Conservation (phyloP, 2,797 vertebrate species). For the Enteromius unitaeniatus region DNA sequence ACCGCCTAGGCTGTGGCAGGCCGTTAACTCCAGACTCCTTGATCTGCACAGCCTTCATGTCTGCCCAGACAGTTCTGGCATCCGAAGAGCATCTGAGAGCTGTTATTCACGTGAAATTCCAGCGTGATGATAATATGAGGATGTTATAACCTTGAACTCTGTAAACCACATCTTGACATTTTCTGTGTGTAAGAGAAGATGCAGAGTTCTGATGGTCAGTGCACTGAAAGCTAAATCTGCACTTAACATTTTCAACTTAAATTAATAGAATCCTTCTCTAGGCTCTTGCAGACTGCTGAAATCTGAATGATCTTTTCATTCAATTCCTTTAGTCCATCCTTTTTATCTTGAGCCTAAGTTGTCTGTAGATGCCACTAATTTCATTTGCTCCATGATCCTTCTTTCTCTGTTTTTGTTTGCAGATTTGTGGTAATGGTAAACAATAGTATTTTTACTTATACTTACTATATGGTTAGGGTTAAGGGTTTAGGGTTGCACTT, state of each 20-base stretch:
- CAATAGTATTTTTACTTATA: neutral
- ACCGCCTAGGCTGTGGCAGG: neutral
- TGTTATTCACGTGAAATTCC: constrained; percentile 14
- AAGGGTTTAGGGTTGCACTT: no score
- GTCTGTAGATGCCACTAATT: neutral
- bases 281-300: constrained; percentile 45
- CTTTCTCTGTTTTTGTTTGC: neutral
- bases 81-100: neutral
- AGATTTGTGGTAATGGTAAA: neutral
- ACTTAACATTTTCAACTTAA: constrained; percentile 50
- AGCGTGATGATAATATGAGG: constrained; percentile 19
- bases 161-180: constrained; percentile 54
- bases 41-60: constrained; percentile 12
- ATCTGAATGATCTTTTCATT: constrained; percentile 49
- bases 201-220: constrained; percentile 36
- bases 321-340: constrained; percentile 45
- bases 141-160: constrained; percentile 19
- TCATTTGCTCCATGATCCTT: neutral
- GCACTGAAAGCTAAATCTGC: constrained; percentile 55
- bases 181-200: constrained; percentile 40
- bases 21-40: neutral
- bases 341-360: neutral
- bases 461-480: no score
- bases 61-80: neutral
- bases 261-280: constrained; percentile 37